These are phyloP conservation scores for Melanocharis versteri DNA, from an alignment of 2,113 vertebrate genomes.

Conservation along the genomic window DNA sequence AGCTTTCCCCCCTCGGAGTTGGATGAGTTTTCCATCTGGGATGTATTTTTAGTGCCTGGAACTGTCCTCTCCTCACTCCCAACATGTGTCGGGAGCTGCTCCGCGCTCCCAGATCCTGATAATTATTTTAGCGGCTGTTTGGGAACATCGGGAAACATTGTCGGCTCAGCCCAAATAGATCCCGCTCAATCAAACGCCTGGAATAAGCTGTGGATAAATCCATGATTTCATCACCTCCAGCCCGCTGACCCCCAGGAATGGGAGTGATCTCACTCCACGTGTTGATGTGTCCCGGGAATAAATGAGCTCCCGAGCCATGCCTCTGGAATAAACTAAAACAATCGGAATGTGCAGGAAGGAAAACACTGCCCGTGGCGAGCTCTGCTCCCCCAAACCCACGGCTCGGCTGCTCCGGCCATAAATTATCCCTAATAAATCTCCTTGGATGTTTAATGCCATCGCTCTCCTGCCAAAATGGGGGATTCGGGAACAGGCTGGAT, in stretches of 20 bases:
- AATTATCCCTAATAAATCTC: constrained; percentile 84
- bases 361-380: constrained; percentile 77
- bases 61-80: constrained; percentile 47
- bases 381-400: constrained; percentile 46
- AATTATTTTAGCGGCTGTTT: constrained; percentile 76
- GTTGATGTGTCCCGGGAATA: constrained; percentile 82
- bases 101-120: constrained; percentile 52
- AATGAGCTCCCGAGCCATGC: constrained; percentile 87
- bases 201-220: constrained; percentile 82
- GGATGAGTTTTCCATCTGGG: constrained; percentile 77
- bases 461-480: constrained; percentile 70
- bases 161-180: constrained; percentile 56
- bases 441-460: constrained; percentile 70
- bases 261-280: constrained; percentile 77
- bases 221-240: constrained; percentile 83
- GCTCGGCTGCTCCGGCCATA: constrained; percentile 70
- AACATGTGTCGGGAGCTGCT: constrained; percentile 74
- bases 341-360: constrained; percentile 79
- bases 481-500: constrained; percentile 55
- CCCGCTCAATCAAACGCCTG: constrained; percentile 71
- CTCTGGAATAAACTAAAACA: constrained; percentile 85
- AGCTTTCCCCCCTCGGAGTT: not conserved
- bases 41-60: constrained; percentile 65
- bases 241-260: constrained; percentile 55
- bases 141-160: constrained; percentile 31